Evolutionary conservation across 2,797 vertebrate species (phyloP).

Genomic region (Hirundo rustica): DNA sequence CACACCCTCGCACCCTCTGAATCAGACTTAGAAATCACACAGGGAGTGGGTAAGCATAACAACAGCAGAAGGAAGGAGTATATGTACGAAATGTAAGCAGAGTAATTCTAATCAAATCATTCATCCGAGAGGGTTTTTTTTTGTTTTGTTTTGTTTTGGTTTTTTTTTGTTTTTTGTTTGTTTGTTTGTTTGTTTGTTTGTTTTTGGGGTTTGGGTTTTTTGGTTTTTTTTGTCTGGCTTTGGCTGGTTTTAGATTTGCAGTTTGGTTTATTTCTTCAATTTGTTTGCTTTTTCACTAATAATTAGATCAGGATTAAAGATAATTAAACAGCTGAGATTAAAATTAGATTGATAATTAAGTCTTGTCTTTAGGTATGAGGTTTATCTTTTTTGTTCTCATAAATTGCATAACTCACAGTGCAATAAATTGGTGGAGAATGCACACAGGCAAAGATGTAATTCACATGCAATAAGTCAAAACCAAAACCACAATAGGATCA

Average conservation of each 20-base stretch:
- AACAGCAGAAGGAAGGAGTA: background rate
- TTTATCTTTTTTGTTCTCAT: background rate
- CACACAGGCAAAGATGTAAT: background rate
- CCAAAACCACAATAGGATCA: background rate
- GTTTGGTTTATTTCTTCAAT: background rate
- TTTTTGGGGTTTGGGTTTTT: too few relatives aligned
- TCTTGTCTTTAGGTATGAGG: background rate
- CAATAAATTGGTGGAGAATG: background rate
- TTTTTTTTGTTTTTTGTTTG: too few relatives aligned
- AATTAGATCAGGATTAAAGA: background rate
- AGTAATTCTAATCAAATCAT: background rate
- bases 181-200: too few relatives aligned
- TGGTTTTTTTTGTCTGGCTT: background rate
- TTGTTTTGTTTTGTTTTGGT: too few relatives aligned
- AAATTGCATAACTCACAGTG: background rate
- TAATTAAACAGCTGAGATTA: background rate
- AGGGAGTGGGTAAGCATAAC: background rate
- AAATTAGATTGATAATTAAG: background rate
- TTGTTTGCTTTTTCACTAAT: background rate
- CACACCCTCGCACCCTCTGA: background rate
- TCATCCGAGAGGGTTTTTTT: fast-evolving
- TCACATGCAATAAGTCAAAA: background rate
- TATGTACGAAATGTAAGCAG: background rate
- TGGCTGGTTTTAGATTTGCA: background rate
- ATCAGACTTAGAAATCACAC: background rate